Base-by-base conservation (phyloP, 2,113 vertebrate genomes). In the Apeltes quadracus region DNA sequence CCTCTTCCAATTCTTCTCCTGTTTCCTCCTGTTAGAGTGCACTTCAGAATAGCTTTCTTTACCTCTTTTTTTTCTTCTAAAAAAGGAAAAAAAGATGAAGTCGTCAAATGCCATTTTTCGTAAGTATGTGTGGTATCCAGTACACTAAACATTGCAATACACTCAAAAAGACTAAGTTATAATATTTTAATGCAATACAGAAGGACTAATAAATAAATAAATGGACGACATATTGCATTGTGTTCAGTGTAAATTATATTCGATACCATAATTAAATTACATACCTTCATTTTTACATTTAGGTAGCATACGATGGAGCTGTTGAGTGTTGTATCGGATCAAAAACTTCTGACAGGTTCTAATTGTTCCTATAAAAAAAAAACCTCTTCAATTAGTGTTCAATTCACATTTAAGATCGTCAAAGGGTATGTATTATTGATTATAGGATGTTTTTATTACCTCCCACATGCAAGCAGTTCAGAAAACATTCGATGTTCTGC, bases 331-430 rank as follows among this genome's bases (percentile, higher is more conserved):
- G 83, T 98, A 97, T 62, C 90, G 92, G 51, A 98, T 94, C 20
- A 99, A 91, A 88, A 98, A 98, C 88, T 96, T 98, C 91, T 99
- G 98, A 83, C 97, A 97, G 0, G 96, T 96, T 90, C 96, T 94
- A 53, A 99, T 96, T 22, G 98, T 98, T 79, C 97, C 97, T 99
- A 84, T 1, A 14, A 39, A 38, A 25, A 64, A 73, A 27, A 75
- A 61, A 81, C 0, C 34, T 9, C 1, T 0, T 44, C 39, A 38
- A 32, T 54, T 39, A 20, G 0, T 2, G 1, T 44, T 38, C 0
- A 61, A 10, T 22, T 36, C 22, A 18, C 27, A 41, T 36, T 36
- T 0, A 63, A 20, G 3, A 7, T 61, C 41, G 3, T 29, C 41
- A 11, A 56, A 46, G 25, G 14, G 0, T 14, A 34, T 12, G 9